Evolutionary conservation across 1,140 invertebrate species (phyloP).

Genomic region (Lordiphosa stackelbergi): DNA sequence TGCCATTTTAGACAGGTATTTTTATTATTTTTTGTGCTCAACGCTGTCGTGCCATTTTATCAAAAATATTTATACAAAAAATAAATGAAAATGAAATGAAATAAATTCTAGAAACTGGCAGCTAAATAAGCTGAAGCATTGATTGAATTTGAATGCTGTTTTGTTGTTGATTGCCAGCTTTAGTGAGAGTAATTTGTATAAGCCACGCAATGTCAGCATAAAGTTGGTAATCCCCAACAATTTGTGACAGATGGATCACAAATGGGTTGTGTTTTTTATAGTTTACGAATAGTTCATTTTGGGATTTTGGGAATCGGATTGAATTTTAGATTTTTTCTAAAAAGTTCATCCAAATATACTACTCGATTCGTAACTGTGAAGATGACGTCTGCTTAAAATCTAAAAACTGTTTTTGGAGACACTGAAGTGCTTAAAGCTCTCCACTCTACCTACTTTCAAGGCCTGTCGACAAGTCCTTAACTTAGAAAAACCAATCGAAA

Average conservation of each 20-base stretch:
- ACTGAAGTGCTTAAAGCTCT: too few species aligned
- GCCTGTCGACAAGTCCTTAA: too few species aligned
- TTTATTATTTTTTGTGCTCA: constrained; percentile 52
- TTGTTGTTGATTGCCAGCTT: not conserved
- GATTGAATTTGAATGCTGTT: constrained; percentile 37
- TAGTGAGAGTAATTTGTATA: constrained; percentile 41
- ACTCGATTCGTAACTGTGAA: too few species aligned
- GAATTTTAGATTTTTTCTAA: too few species aligned
- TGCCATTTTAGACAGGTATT: constrained; percentile 37
- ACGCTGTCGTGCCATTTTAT: constrained; percentile 46
- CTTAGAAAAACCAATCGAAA: not conserved
- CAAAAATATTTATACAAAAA: constrained; percentile 25
- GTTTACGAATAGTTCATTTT: too few species aligned
- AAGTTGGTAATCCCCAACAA: too few species aligned
- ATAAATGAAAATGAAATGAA: constrained; percentile 48
- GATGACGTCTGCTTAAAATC: too few species aligned
- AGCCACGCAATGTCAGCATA: constrained; percentile 9
- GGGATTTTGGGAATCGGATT: not conserved
- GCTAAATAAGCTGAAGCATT: constrained; percentile 56
- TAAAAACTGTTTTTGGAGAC: too few species aligned
- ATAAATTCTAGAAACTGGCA: constrained; percentile 46
- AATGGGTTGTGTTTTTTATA: too few species aligned
- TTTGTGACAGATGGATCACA: too few species aligned
- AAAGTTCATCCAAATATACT: too few species aligned
- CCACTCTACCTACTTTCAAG: too few species aligned